phyloP scores from a whole-genome alignment of 2,888 invertebrate species.

The Synanthedon vespiformis region DNA sequence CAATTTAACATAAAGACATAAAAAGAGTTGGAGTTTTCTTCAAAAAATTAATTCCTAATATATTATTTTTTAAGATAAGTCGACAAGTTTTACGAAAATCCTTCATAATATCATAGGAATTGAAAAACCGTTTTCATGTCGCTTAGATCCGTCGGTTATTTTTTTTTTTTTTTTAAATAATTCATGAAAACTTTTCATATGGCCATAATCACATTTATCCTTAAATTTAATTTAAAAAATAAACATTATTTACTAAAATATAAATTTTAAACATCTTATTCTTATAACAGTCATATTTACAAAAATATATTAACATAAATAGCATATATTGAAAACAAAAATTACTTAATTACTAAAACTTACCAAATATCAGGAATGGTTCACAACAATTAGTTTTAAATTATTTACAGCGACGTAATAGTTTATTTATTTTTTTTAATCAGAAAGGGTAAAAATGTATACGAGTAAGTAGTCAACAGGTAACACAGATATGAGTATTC shows the following conservation, averaged over 20 bases:
- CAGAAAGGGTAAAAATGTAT: constrained; percentile 43
- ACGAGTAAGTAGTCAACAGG: constrained; percentile 65
- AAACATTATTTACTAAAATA: not conserved
- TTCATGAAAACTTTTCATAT: not conserved
- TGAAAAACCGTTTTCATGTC: too few species aligned
- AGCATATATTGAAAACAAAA: not conserved
- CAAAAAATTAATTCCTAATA: not conserved
- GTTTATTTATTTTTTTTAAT: constrained; percentile 21
- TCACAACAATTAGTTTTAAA: constrained; percentile 10
- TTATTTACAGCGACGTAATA: constrained; percentile 42
- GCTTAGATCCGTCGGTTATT: not conserved
- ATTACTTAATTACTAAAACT: constrained; percentile 15
- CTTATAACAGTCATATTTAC: too few species aligned
- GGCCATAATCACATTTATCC: not conserved
- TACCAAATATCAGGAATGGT: constrained; percentile 29
- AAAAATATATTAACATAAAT: too few species aligned
- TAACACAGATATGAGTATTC: constrained; percentile 64
- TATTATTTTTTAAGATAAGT: not conserved
- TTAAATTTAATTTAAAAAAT: not conserved
- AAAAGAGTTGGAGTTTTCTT: not conserved
- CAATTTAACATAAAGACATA: not conserved
- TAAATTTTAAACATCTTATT: not conserved
- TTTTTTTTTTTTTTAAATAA: not conserved
- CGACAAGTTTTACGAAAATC: not conserved
- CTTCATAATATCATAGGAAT: not conserved